Evolutionary conservation across 1,140 invertebrate genomes (phyloP), one percentile per base, ranked within the genome.

Genomic region (Penaeus chinensis): DNA sequence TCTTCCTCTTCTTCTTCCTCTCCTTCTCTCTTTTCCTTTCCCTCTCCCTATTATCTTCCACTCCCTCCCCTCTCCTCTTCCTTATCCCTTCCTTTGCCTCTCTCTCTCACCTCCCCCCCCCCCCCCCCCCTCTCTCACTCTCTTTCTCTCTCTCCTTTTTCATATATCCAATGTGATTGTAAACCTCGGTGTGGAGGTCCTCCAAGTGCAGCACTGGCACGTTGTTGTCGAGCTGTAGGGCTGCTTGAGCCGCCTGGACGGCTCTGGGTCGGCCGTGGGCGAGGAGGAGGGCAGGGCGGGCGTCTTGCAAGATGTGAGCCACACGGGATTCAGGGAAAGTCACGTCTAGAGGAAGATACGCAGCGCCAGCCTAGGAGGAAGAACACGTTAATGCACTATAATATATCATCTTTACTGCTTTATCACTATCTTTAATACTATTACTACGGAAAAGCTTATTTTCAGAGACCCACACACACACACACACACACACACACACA

Each of bases 261-360:
- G 80, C 86, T 42, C 65, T 32, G 27, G 80, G 78, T 0, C 47
- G 74, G 11, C 63, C 80, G 0, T 83, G 22, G 4, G 63, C 86
- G 22, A 87, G 86, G 13, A 87, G 79, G 10, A 87, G 86, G 65
- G 71, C 71, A 20, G 86, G 86, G 13, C 42, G 60, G 69, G 86
- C 54, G 61, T 87, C 86, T 3, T 63, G 32, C 37, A 87, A 81
- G 69, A 87, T 87, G 71, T 87, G 80, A 11, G 79, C 32, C 80
- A 83, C 71, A 0, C 86, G 80, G 22, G 24, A 19, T 20, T 76
- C 80, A 1, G 86, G 86, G 71, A 87, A 87, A 27, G 62, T 77
- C n/a, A 77, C 81, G 22, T 87, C 86, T 20, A 87, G 32, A 16
- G 86, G 86, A 10, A 87, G 86, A 54, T 87, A 87, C 3, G 86